Conservation (phyloP, 2,888 invertebrate genomes). For the Odontocerum albicorne region DNA sequence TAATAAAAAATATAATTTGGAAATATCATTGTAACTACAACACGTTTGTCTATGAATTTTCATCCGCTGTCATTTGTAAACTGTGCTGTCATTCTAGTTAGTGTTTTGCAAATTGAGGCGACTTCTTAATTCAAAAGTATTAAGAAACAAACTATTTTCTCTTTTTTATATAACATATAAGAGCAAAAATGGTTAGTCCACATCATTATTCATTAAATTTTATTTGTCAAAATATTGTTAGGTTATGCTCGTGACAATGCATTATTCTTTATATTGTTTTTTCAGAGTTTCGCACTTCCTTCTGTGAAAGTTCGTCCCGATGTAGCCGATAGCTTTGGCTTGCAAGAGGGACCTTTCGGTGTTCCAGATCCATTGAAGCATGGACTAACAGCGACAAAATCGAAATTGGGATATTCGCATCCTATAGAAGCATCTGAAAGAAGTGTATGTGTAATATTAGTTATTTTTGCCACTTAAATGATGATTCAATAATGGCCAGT, state of each 20-base stretch:
- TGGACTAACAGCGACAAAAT: conserved; percentile 58
- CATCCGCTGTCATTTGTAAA: too few relatives aligned
- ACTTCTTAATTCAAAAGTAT: too few relatives aligned
- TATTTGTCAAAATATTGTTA: conserved; percentile 3
- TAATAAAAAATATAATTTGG: too few relatives aligned
- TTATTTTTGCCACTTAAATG: too few relatives aligned
- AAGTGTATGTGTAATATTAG: conserved; percentile 69
- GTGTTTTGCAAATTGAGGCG: too few relatives aligned
- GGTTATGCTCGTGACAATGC: conserved; percentile 27
- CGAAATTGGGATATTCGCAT: conserved; percentile 60
- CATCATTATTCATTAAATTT: neutral
- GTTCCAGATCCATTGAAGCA: conserved; percentile 65
- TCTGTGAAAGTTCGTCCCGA: conserved; percentile 53
- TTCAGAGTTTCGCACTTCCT: conserved; percentile 68
- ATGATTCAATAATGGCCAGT: neutral
- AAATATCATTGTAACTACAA: too few relatives aligned
- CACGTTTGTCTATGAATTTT: too few relatives aligned
- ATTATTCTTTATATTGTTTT: conserved; percentile 37
- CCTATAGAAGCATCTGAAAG: conserved; percentile 68
- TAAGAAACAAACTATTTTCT: too few relatives aligned
- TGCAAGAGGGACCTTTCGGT: conserved; percentile 63
- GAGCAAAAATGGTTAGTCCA: conserved; percentile 9
- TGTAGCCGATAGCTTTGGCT: conserved; percentile 41
- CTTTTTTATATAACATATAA: too few relatives aligned
- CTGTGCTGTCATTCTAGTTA: too few relatives aligned